phyloP scores from a whole-genome alignment of 2,113 vertebrate genomes.

The Periophthalmodon schlosseri region DNA sequence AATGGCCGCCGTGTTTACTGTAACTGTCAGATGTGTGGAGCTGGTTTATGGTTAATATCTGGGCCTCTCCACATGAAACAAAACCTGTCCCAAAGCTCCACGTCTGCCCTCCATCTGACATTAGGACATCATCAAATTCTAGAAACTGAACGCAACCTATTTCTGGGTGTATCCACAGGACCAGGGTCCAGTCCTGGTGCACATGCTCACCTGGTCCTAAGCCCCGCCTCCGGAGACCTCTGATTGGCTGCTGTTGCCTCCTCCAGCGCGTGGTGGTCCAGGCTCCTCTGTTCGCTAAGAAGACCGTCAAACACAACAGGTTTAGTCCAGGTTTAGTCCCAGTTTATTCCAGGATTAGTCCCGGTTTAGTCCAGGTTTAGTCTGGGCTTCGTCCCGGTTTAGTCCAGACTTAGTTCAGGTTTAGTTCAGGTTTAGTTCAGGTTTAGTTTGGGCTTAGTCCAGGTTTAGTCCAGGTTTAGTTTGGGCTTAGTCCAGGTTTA shows the following conservation, averaged over 20 bases:
- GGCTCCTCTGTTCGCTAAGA: neutral
- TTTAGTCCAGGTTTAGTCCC: too few relatives aligned
- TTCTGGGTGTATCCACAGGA: too few relatives aligned
- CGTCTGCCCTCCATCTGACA: too few relatives aligned
- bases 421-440: neutral
- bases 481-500: neutral
- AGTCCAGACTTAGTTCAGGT: neutral
- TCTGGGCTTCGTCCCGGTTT: neutral
- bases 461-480: neutral
- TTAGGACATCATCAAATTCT: too few relatives aligned
- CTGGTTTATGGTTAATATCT: too few relatives aligned
- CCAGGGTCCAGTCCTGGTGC: neutral
- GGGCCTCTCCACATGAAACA: too few relatives aligned
- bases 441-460: neutral
- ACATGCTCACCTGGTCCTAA: neutral
- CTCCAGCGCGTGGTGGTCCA: neutral
- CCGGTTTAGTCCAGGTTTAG: too few relatives aligned
- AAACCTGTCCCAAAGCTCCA: too few relatives aligned
- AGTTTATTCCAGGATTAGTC: neutral
- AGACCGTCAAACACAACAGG: neutral
- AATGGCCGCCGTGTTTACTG: neutral
- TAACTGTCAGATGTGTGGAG: too few relatives aligned
- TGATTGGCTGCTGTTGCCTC: neutral
- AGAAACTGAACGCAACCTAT: too few relatives aligned
- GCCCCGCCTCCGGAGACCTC: neutral